Base-by-base conservation (phyloP, 2,113 vertebrate genomes). In the Psittacula cyanocephala region DNA sequence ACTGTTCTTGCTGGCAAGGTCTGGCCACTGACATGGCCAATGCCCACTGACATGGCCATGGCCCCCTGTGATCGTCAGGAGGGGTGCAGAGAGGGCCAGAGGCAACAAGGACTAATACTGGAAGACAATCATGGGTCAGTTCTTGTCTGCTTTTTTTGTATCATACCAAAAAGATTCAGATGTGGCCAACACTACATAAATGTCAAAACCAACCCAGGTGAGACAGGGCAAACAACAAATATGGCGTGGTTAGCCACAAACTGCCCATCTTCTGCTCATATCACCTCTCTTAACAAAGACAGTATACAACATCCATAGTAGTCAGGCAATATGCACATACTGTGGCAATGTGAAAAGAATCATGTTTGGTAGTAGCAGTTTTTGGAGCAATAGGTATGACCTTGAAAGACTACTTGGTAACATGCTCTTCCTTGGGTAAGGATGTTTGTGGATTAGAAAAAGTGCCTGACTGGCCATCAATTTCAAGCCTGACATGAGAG, bases 51-150 rank as follows among this genome's bases (percentile, higher is more conserved):
- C 29, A 33, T 55, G 53, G 92, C 64, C 50, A 35, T 11, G 60
- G 85, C 16, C 85, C 76, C 69, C 35, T 7, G 2, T 9, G 23
- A 83, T 20, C 2, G 7, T 52, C 50, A 75, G 50, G 3, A 67
- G 11, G 2, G 2, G 18, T 28, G 13, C 27, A 72, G 24, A 9
- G 24, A 24, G 9, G 46, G 19, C 15, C 49, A 29, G 0, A 1
- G n/a, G 29, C 41, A 89, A 33, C 18, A 49, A 41, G 46, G 39
- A 5, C 31, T 65, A 46, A 53, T 2, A 14, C 59, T 52, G 44
- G 29, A 43, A 69, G 14, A 39, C 44, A 69, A 7, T 9, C 0
- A 0, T 6, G 18, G 18, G 27, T 67, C 43, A 27, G 37, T 17
- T 55, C 53, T 41, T 11, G 8, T 57, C 44, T 63, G 24, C 22